Evolutionary conservation across 2,888 invertebrate species (phyloP), one percentile per base, ranked within the genome.

Genomic region (Leucophora obtusa): DNA sequence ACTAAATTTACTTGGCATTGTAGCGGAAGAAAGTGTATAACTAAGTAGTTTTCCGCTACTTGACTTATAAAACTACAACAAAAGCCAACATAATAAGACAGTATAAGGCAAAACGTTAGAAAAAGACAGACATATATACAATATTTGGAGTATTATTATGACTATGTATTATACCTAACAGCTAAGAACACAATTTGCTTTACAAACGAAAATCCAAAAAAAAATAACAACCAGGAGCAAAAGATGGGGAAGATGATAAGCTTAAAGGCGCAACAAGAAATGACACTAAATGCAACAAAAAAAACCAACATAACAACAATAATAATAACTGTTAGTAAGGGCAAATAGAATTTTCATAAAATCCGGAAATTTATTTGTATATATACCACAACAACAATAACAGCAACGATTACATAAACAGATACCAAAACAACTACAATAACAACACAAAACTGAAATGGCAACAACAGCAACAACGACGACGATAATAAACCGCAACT

Each of bases 321-420:
- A 38, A 38, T 38, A 38, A 38, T 38, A 38, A 38, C 43, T 14
- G 43, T 47, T 14, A 47, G 43, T 28, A 47, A 65, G 56, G 33
- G 58, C 47, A 56, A 14, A 59, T 43, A 28, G 53, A 71, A 71
- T 73, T 81, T 73, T 70, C 59, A 81, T 77, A 77, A 73, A 81
- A 81, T 74, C 81, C 77, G 73, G 76, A 81, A 81, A 81, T 81
- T 77, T 81, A 77, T 77, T 77, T 74, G 73, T 77, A 77, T 81
- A 69, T 73, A 58, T 51, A 77, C 60, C 69, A 70, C 84, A 73
- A 82, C 81, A 83, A 82, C 77, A 62, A 79, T 72, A 58, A 83
- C 81, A 85, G 83, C 77, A 82, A 75, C 79, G 84, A 84, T 84
- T 79, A 70, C 62, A 53, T n/a, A 7, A 60, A 43, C 50, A 66